Base-by-base conservation (phyloP, 2,113 vertebrate species). In the Lampris incognitus region DNA sequence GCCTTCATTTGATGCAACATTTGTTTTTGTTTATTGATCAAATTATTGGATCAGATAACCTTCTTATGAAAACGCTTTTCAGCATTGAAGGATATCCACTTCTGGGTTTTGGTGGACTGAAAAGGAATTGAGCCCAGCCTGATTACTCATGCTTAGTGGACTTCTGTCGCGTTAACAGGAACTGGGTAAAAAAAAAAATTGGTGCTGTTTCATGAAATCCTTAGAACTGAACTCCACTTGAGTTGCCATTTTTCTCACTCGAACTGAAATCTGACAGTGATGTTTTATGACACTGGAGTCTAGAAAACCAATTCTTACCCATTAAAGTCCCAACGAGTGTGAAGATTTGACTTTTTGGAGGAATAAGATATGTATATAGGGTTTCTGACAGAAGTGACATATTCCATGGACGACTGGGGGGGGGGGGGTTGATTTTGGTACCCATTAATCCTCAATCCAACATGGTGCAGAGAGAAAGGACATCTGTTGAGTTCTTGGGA, bases 151-250 rank as follows among this genome's bases (percentile, higher is more conserved):
- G 46, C 56, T 73, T 69, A 54, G 10, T 69, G 38, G 41, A 57
- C 37, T 46, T 46, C 44, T 46, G 44, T 52, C 49, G 44, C 61
- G 59, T 74, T 74, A 4, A 58, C 57, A 57, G 7, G 44, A 60
- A 55, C 36, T 67, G 48, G 1, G 62, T 52, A 39, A 72, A 11
- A 51, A 74, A 41, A 40, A 24, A 24, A 24, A 24, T 24, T 24
- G 11, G 44, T 69, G 9, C 11, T 57, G 36, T 72, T 49, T 10
- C 57, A 42, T 62, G 71, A 57, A 75, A 63, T 46, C 36, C 56
- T 57, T 66, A 6, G 24, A 51, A 52, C 50, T 10, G 50, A 11
- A 38, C 49, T 51, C 13, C 6, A 42, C n/a, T 59, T 24, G 40
- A 24, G n/a, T 13, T 55, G 54, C 55, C 40, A 69, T 74, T 24